Evolutionary conservation across 1,140 invertebrate species (phyloP), one percentile per base, ranked within the genome.

Genomic region (Tribolium castaneum): DNA sequence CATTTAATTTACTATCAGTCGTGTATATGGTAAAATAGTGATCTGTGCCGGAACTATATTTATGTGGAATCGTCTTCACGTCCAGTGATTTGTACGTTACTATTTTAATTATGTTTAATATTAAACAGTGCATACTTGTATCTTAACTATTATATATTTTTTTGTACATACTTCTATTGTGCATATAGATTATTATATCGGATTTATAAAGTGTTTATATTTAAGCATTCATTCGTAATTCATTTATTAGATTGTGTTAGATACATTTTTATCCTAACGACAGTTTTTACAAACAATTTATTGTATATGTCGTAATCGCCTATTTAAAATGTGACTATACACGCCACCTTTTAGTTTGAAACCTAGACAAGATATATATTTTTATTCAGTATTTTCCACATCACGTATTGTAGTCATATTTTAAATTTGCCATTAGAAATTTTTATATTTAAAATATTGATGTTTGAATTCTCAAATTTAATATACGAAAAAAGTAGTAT

Each of bases 131-230:
- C 80, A 78, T 80, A 82, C 52, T 80, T 82, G 78, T 84, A 83
- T 80, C 78, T 83, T 77, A 78, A 82, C 77, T 83, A 83, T 85
- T 80, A 70, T 74, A 66, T 78, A 71, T 71, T 79, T 82, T 84
- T 86, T 86, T 86, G 86, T 86, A 86, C 84, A 86, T 86, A 86
- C 85, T 84, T 82, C 76, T 85, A 84, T 84, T 86, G 84, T 86
- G 86, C 84, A 86, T 86, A 86, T 86, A 85, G 83, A 83, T 83
- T 82, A 84, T 81, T 80, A 84, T 84, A 85, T 80, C 80, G 81
- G 81, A 83, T 83, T 83, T 84, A 84, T 82, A 83, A 85, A 85
- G 82, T 83, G 82, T 85, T 85, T 82, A 84, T 84, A 83, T 78
- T 81, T 83, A 84, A 82, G 80, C 76, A 85, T 82, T 80, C 78